Evolutionary conservation across 2,888 invertebrate genomes (phyloP).

Genomic region (Elgonia sp.): DNA sequence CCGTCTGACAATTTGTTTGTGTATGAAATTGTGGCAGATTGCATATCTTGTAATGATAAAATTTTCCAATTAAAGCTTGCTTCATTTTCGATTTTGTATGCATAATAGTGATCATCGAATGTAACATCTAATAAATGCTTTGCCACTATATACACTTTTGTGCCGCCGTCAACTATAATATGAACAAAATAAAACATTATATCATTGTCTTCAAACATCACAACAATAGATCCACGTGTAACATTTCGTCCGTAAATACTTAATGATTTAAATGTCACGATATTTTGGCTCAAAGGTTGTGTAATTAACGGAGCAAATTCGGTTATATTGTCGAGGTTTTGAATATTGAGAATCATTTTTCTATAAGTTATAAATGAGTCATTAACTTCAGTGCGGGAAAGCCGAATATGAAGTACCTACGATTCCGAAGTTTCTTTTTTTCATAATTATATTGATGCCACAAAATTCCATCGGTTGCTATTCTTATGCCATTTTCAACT

Average conservation of each 20-base stretch:
- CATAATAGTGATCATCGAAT: constrained; percentile 14
- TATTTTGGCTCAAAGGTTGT: background rate
- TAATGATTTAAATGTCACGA: background rate
- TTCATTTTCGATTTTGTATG: constrained; percentile 49
- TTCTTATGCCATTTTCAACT: constrained; percentile 30
- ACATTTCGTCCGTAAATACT: background rate
- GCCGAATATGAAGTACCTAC: constrained; percentile 35
- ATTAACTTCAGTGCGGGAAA: background rate
- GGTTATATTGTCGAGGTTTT: constrained; percentile 3
- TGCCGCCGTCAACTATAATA: constrained; percentile 1
- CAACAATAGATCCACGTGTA: constrained; percentile 27
- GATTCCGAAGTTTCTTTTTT: constrained; percentile 35
- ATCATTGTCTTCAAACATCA: constrained; percentile 27
- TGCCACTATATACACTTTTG: constrained; percentile 1
- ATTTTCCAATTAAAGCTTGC: constrained; percentile 31
- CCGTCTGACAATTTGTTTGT: constrained; percentile 34
- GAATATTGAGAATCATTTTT: background rate
- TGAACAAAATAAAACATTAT: constrained; percentile 32
- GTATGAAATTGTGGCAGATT: constrained; percentile 9
- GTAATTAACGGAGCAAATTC: constrained; percentile 19
- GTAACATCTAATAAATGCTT: constrained; percentile 28
- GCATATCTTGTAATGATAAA: constrained; percentile 21
- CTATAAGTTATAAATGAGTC: background rate
- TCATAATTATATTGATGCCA: constrained; percentile 8
- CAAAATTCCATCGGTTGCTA: constrained; percentile 36